A percentile compares a stretch with the other conserved stretches of the same genome.
Conservation (phyloP, 2,888 invertebrate genomes). For the Metopia argyrocephala region DNA sequence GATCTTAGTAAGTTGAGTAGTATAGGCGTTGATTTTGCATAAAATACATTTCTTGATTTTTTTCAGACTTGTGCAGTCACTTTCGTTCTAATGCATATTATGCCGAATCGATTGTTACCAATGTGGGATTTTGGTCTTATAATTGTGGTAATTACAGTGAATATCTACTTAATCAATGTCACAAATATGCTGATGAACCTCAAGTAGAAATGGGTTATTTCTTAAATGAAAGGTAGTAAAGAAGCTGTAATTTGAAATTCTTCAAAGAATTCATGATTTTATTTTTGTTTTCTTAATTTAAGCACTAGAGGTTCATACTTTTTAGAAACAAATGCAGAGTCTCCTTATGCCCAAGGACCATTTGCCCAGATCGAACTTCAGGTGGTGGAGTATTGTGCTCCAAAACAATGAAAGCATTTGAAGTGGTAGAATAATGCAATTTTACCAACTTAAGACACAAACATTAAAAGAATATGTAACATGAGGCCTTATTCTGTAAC, state of each 20-base stretch:
- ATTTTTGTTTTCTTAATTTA: slow-evolving; percentile 25
- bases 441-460: no score
- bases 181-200: slow-evolving; percentile 63
- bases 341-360: slow-evolving; percentile 71
- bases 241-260: neutral
- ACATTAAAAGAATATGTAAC: no score
- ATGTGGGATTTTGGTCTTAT: slow-evolving; percentile 81
- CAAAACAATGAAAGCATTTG: neutral
- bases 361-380: slow-evolving; percentile 66
- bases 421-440: no score
- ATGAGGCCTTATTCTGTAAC: no score
- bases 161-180: slow-evolving; percentile 80
- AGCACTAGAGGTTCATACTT: slow-evolving; percentile 80
- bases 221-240: slow-evolving; percentile 78
- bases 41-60: slow-evolving; percentile 32
- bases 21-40: neutral
- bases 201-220: slow-evolving; percentile 80
- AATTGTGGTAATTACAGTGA: slow-evolving; percentile 80
- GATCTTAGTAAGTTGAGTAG: slow-evolving; percentile 64
- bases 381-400: slow-evolving; percentile 32
- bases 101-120: slow-evolving; percentile 80
- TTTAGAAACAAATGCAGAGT: slow-evolving; percentile 72
- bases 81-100: slow-evolving; percentile 81
- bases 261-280: neutral
- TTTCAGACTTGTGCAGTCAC: slow-evolving; percentile 80